These are phyloP conservation scores for Threskiornis aethiopicus DNA, from an alignment of 2,797 vertebrate species.

Conservation along the genomic window DNA sequence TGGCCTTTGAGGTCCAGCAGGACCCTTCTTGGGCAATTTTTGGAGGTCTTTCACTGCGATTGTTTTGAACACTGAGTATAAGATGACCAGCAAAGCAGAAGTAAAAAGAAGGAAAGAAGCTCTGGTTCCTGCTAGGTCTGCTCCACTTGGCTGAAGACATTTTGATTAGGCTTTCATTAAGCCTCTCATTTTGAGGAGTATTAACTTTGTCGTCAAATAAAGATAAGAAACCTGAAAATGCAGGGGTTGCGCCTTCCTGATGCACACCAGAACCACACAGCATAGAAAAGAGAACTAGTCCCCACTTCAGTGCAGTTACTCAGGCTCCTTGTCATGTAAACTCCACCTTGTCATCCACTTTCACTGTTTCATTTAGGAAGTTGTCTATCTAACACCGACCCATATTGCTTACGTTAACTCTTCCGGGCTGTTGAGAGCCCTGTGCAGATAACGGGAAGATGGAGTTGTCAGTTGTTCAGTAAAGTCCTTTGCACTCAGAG, in stretches of 20 bases:
- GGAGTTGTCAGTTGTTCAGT: background rate
- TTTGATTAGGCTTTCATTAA: background rate
- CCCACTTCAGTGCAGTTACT: background rate
- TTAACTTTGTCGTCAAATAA: background rate
- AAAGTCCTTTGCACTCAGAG: background rate
- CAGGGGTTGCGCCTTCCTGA: background rate
- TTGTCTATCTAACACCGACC: accelerated
- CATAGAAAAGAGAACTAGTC: background rate
- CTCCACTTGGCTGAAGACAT: background rate
- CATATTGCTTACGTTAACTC: background rate
- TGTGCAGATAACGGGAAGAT: background rate
- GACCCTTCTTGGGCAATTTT: background rate
- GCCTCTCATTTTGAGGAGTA: background rate
- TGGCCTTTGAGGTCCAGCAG: background rate
- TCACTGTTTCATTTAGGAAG: background rate
- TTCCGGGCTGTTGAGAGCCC: background rate
- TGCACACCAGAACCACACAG: background rate
- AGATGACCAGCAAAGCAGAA: background rate
- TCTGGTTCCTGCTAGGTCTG: background rate
- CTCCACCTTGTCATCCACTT: background rate
- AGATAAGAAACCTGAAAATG: background rate
- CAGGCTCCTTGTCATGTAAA: background rate
- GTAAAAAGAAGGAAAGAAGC: background rate
- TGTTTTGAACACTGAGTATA: background rate
- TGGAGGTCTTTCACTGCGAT: background rate